These are phyloP conservation scores for Mesorhabditis sp. DNA, from an alignment of 2,888 invertebrate genomes.

Conservation along the genomic window DNA sequence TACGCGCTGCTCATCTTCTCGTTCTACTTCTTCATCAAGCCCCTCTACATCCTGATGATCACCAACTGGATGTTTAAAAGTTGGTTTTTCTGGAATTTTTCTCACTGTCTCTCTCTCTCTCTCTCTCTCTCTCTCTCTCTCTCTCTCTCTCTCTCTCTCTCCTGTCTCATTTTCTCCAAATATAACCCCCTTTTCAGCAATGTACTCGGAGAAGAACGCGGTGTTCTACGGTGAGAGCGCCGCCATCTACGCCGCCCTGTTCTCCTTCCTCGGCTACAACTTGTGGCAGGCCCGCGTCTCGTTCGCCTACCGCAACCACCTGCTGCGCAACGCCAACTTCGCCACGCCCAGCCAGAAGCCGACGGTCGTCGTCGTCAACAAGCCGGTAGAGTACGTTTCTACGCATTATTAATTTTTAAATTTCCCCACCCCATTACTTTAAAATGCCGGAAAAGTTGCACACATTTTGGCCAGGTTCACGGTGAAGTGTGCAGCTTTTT, in stretches of 20 bases:
- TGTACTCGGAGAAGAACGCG: slow-evolving; percentile 44
- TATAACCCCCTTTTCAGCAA: slow-evolving; percentile 26
- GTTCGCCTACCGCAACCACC: slow-evolving; percentile 31
- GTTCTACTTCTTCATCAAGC: slow-evolving; percentile 56
- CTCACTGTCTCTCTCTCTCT: background rate
- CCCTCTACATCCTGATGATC: slow-evolving; percentile 55
- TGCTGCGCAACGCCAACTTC: slow-evolving; percentile 13
- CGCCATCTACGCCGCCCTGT: slow-evolving; percentile 31
- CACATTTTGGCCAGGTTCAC: too few species aligned
- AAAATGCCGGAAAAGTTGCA: too few species aligned
- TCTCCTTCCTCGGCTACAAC: slow-evolving; percentile 46
- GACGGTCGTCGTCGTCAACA: slow-evolving; percentile 35
- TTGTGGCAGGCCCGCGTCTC: slow-evolving; percentile 51
- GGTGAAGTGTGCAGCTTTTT: too few species aligned
- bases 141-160: background rate
- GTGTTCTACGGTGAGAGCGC: slow-evolving; percentile 47
- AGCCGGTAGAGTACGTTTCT: slow-evolving; percentile 17
- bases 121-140: background rate
- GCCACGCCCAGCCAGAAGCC: slow-evolving; percentile 24
- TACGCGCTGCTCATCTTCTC: slow-evolving; percentile 48
- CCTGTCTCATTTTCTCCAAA: slow-evolving; percentile 5
- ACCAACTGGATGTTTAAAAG: slow-evolving; percentile 56
- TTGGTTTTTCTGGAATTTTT: slow-evolving; percentile 20
- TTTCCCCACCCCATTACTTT: too few species aligned
- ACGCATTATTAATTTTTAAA: background rate